These are phyloP conservation scores for Microhierax caerulescens DNA, from an alignment of 2,797 vertebrate genomes.

Conservation along the genomic window DNA sequence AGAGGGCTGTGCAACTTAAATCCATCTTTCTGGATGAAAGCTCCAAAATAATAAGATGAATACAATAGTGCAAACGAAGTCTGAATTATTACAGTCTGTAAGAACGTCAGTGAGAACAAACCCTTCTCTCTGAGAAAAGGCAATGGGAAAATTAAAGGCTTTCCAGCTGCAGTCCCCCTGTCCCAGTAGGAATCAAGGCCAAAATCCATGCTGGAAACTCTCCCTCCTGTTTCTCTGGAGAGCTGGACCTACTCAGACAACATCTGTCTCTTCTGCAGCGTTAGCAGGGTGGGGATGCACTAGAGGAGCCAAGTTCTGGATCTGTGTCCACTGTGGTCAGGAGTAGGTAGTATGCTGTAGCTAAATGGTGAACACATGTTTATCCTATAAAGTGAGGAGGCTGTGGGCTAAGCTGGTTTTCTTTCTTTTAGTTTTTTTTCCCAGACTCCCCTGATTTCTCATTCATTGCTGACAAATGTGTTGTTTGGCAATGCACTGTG, in stretches of 20 bases:
- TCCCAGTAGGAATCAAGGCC: background rate
- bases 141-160: slow-evolving; percentile 17
- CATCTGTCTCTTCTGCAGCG: background rate
- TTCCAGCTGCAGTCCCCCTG: slow-evolving; percentile 24
- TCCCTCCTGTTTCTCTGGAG: background rate
- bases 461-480: background rate
- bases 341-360: background rate
- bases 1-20: slow-evolving; percentile 19
- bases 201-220: background rate
- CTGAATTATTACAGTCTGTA: slow-evolving; percentile 2
- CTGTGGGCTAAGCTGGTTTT: background rate
- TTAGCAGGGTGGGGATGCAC: background rate
- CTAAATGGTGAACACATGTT: slow-evolving; percentile 3
- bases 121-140: background rate
- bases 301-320: slow-evolving; percentile 8
- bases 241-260: background rate
- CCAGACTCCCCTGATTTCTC: background rate
- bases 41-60: slow-evolving; percentile 46
- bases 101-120: slow-evolving; percentile 27
- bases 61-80: background rate
- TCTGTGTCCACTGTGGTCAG: background rate
- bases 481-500: background rate
- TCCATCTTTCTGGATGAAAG: slow-evolving; percentile 51
- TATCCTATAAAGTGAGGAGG: background rate
- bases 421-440: background rate